phyloP scores from a whole-genome alignment of 2,113 vertebrate genomes.

The Seriola rivoliana region DNA sequence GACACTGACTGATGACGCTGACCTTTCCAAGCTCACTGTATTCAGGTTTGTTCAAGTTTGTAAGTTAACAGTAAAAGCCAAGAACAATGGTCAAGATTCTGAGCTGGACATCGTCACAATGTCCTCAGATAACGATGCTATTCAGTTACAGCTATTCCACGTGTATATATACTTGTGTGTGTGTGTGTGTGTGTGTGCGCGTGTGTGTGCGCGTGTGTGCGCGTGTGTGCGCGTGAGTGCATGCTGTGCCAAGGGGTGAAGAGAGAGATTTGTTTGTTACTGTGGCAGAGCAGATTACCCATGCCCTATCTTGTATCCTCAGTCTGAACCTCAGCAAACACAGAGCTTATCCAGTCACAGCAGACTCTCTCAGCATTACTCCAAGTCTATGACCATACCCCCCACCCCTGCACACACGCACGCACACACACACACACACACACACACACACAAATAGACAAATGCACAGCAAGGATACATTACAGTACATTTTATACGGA shows the following conservation, averaged over 20 bases:
- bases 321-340: constrained; percentile 65
- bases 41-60: background rate
- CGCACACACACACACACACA: constrained; percentile 12
- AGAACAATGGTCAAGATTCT: background rate
- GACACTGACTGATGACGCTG: constrained; percentile 34
- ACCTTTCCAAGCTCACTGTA: background rate
- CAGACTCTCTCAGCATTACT: constrained; percentile 50
- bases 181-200: background rate
- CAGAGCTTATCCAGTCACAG: constrained; percentile 60
- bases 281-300: constrained; percentile 57
- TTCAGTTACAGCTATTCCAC: background rate
- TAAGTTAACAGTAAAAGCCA: constrained; percentile 5
- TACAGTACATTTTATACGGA: background rate
- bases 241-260: background rate
- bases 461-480: background rate
- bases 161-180: background rate
- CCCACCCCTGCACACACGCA: background rate
- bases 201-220: background rate
- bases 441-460: background rate
- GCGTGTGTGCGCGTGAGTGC: background rate
- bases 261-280: constrained; percentile 46
- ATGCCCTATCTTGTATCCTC: constrained; percentile 53
- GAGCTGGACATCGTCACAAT: background rate
- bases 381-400: constrained; percentile 21
- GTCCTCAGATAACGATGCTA: background rate